phyloP scores from a whole-genome alignment of 1,140 invertebrate genomes.

The Polypedilum vanderplanki region DNA sequence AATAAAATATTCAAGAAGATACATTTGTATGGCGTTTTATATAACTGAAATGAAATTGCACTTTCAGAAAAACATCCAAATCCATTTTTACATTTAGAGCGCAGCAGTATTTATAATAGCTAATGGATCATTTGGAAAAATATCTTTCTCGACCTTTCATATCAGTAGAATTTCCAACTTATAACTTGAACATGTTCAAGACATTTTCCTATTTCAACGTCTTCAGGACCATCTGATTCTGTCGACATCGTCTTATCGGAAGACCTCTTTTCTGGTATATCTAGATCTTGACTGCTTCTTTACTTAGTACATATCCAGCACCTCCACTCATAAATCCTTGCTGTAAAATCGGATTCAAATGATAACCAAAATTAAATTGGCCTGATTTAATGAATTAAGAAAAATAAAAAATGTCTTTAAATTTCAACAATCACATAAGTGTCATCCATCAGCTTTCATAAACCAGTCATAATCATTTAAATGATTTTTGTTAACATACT shows the following conservation, averaged over 20 bases:
- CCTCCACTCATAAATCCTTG: slow-evolving; percentile 90
- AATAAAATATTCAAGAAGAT: slow-evolving; percentile 91
- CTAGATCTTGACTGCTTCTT: slow-evolving; percentile 62
- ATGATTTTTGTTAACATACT: slow-evolving; percentile 78
- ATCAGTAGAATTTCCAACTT: slow-evolving; percentile 82
- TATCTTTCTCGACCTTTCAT: slow-evolving; percentile 73
- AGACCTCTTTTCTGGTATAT: slow-evolving; percentile 68
- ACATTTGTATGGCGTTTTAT: slow-evolving; percentile 89
- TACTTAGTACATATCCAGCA: slow-evolving; percentile 85
- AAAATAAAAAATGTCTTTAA: slow-evolving; percentile 75
- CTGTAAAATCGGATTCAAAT: slow-evolving; percentile 79
- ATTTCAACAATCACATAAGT: slow-evolving; percentile 89
- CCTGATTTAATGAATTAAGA: slow-evolving; percentile 58
- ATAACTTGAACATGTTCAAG: slow-evolving; percentile 77
- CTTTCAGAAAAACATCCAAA: slow-evolving; percentile 83
- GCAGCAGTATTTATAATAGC: slow-evolving; percentile 96
- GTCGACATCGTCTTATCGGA: slow-evolving; percentile 60
- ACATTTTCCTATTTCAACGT: slow-evolving; percentile 92
- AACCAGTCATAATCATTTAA: slow-evolving; percentile 84
- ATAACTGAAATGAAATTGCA: slow-evolving; percentile 95
- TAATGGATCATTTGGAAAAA: slow-evolving; percentile 89
- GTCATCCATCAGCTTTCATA: slow-evolving; percentile 90
- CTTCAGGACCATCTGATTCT: slow-evolving; percentile 77
- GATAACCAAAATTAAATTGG: slow-evolving; percentile 84
- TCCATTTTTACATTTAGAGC: slow-evolving; percentile 81